A percentile compares a stretch with the other conserved stretches of the same genome.
These are phyloP conservation scores for Dufourea novaeangliae DNA, from an alignment of 1,140 invertebrate genomes.

Conservation along the genomic window DNA sequence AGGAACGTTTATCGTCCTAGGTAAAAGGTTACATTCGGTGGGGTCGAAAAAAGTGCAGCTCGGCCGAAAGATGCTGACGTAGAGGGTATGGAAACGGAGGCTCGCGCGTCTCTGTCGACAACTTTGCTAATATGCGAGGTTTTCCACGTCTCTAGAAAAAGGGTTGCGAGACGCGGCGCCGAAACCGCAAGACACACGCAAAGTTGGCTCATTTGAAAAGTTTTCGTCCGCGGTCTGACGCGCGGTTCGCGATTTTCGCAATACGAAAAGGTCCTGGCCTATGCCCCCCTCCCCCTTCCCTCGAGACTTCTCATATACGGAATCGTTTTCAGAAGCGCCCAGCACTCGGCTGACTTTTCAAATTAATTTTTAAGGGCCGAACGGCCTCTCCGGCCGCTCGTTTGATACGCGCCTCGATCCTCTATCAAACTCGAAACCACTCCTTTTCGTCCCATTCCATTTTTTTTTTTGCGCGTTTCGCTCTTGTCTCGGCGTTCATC, in stretches of 20 bases:
- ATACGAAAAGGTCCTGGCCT: slow-evolving; percentile 35
- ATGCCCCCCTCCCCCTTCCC: no score
- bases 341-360: slow-evolving; percentile 65
- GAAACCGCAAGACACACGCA: slow-evolving; percentile 76
- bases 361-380: slow-evolving; percentile 76
- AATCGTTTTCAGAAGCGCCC: slow-evolving; percentile 41
- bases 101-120: slow-evolving; percentile 55
- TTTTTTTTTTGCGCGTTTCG: neutral
- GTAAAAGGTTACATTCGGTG: neutral
- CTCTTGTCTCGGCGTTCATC: neutral
- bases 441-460: neutral
- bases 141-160: slow-evolving; percentile 40
- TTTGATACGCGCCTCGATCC: slow-evolving; percentile 49
- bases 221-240: slow-evolving; percentile 56
- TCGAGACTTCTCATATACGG: slow-evolving; percentile 46
- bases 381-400: neutral
- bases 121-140: slow-evolving; percentile 76
- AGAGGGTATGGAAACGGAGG: neutral
- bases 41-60: neutral
- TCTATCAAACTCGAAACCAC: slow-evolving; percentile 29
- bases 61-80: slow-evolving; percentile 28
- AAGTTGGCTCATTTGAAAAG: slow-evolving; percentile 76
- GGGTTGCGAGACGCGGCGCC: slow-evolving; percentile 54
- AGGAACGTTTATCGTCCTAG: neutral
- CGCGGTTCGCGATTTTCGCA: slow-evolving; percentile 62